Conservation (phyloP, 2,797 vertebrate species). For the Platalea minor region DNA sequence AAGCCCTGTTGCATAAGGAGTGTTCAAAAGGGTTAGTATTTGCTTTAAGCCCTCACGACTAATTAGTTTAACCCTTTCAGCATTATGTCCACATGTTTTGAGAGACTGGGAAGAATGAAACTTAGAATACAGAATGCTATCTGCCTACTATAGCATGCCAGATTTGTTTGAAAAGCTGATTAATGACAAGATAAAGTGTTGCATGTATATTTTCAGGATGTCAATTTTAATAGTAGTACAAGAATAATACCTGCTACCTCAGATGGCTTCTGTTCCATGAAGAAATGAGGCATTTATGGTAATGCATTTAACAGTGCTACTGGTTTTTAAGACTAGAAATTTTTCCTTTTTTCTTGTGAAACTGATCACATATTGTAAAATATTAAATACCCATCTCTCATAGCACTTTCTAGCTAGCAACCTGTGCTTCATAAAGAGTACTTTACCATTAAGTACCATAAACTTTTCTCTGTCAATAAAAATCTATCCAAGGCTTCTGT, state of each 20-base stretch:
- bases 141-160: not conserved
- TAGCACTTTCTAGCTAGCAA: not conserved
- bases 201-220: not conserved
- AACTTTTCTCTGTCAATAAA: not conserved
- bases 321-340: not conserved
- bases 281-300: not conserved
- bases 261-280: not conserved
- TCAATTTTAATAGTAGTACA: not conserved
- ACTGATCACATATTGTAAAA: not conserved
- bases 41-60: not conserved
- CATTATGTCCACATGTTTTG: not conserved
- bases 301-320: not conserved
- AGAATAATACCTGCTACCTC: not conserved
- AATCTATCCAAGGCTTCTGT: not conserved
- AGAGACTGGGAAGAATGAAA: not conserved
- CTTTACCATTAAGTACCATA: not conserved
- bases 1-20: slow-evolving; percentile 81
- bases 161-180: not conserved
- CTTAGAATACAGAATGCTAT: not conserved
- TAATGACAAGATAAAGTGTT: not conserved
- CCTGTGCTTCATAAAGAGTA: not conserved
- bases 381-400: not conserved
- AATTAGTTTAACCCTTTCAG: not conserved
- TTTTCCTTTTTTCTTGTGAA: not conserved
- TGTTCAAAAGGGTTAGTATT: not conserved